Evolutionary conservation across 2,113 vertebrate genomes (phyloP), one percentile per base, ranked within the genome.

Genomic region (Oophaga pumilio): DNA sequence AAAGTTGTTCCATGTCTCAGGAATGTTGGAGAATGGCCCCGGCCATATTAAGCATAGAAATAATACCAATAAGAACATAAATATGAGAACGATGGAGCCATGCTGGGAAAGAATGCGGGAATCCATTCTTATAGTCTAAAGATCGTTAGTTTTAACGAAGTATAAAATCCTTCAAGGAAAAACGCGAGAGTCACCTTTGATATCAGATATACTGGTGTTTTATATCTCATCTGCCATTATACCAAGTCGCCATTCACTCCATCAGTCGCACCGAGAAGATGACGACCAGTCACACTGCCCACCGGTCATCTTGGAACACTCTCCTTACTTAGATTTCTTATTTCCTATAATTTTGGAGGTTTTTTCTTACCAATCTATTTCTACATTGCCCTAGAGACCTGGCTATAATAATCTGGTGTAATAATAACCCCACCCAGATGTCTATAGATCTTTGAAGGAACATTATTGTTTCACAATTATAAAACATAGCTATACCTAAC

Each of bases 1-100:
- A 68, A 22, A 15, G 81, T 83, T 83, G 81, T 64, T 83, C 81
- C 81, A 83, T 62, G 81, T 49, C 81, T 83, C 81, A 83, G 81
- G 81, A 83, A 83, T 83, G 81, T 52, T 52, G 81, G 81, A 66
- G 81, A 68, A 69, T 26, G 49, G 57, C 56, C 24, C 56, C 57
- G 22, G 28, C 60, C 13, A 24, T 53, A 68, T 64, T 8, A 50
- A 83, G 64, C 64, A 53, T 49, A 49, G 68, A 64, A 68, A 83
- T 64, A 26, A 53, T 52, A 68, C 62, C 49, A 83, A 60, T 53
- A 82, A 82, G 22, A 66, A 50, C 43, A 33, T 64, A 49, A n/a
- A n/a, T 66, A 24, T 8, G 14, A 78, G 26, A 57, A 77, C 24
- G 43, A 69, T 52, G 81, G 49, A 62, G 22, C 10, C 68, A 62